phyloP scores from a whole-genome alignment of 2,797 vertebrate genomes.

The Acridotheres tristis region DNA sequence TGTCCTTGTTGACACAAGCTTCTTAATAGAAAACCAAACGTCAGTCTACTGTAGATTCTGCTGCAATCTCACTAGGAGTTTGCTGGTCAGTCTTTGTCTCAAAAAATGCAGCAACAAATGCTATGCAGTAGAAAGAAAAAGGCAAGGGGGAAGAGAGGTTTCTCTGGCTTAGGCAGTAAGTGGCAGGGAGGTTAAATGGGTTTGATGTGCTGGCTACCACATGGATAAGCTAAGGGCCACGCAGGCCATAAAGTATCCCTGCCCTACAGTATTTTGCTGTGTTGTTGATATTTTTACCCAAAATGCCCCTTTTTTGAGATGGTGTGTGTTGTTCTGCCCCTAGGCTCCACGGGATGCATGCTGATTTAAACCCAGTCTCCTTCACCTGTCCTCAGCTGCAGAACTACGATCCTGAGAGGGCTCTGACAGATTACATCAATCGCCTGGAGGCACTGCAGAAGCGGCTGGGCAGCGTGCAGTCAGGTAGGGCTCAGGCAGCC shows the following conservation, averaged over 20 bases:
- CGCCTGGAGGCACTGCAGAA: slow-evolving; percentile 93
- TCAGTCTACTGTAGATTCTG: neutral
- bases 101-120: neutral
- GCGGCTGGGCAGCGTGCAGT: slow-evolving; percentile 89
- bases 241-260: neutral
- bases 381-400: slow-evolving; percentile 91
- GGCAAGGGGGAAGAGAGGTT: neutral
- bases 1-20: neutral
- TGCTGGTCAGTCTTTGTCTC: neutral
- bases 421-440: slow-evolving; percentile 93
- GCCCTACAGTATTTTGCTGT: neutral
- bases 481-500: slow-evolving; percentile 76
- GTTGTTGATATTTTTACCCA: neutral
- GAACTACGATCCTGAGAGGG: slow-evolving; percentile 94
- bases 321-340: neutral
- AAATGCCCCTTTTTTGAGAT: neutral
- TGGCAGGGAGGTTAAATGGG: neutral
- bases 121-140: neutral
- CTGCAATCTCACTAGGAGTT: neutral
- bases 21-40: neutral
- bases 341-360: slow-evolving; percentile 79
- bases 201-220: neutral
- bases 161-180: neutral
- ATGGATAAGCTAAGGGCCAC: rapidly evolving
- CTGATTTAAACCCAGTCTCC: slow-evolving; percentile 78